Conservation (phyloP, 2,888 invertebrate genomes). For the Micoletzkya japonica region DNA sequence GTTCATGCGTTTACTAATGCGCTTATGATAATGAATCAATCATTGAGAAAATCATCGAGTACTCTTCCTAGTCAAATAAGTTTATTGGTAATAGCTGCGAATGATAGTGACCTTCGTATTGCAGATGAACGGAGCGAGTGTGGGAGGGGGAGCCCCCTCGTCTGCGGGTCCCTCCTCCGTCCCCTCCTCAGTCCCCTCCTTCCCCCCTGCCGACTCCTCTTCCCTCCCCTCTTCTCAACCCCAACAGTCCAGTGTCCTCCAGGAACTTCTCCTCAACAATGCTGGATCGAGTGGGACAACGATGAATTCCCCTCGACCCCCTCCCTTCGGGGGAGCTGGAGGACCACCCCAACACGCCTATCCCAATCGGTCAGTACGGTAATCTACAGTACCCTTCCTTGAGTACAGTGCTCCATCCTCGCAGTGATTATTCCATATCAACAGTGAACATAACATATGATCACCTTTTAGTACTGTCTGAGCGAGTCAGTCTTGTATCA, state of each 20-base stretch:
- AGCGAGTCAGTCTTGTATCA: too few relatives aligned
- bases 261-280: slow-evolving; percentile 55
- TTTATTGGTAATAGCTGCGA: background rate
- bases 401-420: too few relatives aligned
- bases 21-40: too few relatives aligned
- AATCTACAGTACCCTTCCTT: too few relatives aligned
- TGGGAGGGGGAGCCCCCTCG: background rate
- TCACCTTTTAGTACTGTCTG: background rate
- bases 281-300: slow-evolving; percentile 29
- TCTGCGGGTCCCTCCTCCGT: background rate
- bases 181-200: slow-evolving; percentile 11
- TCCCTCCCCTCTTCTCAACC: background rate
- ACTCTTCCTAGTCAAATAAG: background rate
- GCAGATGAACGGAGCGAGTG: background rate
- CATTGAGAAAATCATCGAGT: background rate
- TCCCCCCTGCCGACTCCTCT: background rate
- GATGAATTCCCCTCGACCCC: slow-evolving; percentile 41
- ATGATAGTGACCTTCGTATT: background rate
- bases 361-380: slow-evolving; percentile 30
- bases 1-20: too few relatives aligned
- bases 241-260: slow-evolving; percentile 30
- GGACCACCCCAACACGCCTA: slow-evolving; percentile 23
- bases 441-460: background rate
- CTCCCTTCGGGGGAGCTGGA: slow-evolving; percentile 26
- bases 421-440: too few relatives aligned